Conservation (phyloP, 2,888 invertebrate genomes). For the Morpho helenor region DNA sequence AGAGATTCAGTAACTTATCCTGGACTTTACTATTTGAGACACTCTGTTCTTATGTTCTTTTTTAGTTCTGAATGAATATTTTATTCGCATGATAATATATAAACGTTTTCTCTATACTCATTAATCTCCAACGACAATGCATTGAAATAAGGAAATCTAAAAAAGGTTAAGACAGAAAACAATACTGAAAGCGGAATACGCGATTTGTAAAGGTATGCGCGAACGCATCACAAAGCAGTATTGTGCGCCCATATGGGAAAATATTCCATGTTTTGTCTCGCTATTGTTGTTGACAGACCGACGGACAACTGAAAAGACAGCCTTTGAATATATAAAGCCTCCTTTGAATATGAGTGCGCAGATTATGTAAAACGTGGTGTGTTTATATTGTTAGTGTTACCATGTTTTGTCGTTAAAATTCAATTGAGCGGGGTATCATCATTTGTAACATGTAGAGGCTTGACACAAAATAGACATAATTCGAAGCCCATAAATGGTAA, state of each 20-base stretch:
- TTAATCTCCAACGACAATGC: slow-evolving; percentile 12
- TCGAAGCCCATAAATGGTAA: too few relatives aligned
- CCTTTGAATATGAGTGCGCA: slow-evolving; percentile 40
- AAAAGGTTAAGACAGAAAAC: slow-evolving; percentile 41
- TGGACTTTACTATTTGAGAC: too few relatives aligned
- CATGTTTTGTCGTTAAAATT: slow-evolving; percentile 28
- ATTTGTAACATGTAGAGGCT: neutral
- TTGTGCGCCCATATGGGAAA: slow-evolving; percentile 74
- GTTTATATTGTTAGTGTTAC: neutral
- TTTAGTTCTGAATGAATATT: too few relatives aligned
- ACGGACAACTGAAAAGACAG: slow-evolving; percentile 74
- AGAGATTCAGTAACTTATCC: too few relatives aligned
- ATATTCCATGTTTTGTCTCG: slow-evolving; percentile 73
- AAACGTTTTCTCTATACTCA: neutral
- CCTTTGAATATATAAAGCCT: slow-evolving; percentile 64
- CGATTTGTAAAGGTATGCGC: slow-evolving; percentile 48
- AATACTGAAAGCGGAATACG: slow-evolving; percentile 45
- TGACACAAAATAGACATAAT: too few relatives aligned
- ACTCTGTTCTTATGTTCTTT: too few relatives aligned
- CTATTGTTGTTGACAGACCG: slow-evolving; percentile 70
- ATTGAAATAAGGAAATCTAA: slow-evolving; percentile 28
- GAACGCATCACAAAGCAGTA: slow-evolving; percentile 52
- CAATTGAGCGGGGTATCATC: slow-evolving; percentile 9
- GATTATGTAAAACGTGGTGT: slow-evolving; percentile 43
- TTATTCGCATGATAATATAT: neutral